These are phyloP conservation scores for Rhamnusium bicolor DNA, from an alignment of 2,888 invertebrate species.

Conservation along the genomic window DNA sequence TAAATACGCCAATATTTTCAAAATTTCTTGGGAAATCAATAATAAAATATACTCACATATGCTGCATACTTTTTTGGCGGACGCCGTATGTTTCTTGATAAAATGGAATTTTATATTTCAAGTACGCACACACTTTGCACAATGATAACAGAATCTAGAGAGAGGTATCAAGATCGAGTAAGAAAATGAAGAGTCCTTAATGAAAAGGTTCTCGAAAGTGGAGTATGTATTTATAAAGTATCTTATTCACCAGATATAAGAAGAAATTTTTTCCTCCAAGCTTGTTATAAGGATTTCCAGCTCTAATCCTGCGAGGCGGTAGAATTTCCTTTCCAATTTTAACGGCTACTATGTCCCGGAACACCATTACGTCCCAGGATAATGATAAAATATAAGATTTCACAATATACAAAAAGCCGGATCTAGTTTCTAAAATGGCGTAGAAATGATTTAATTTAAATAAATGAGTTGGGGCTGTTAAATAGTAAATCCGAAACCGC, in stretches of 20 bases:
- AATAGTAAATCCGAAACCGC: slow-evolving; percentile 22
- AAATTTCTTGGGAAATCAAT: too few species aligned
- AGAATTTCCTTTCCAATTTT: slow-evolving; percentile 7
- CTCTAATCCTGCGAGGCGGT: slow-evolving; percentile 5
- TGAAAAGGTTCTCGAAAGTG: neutral
- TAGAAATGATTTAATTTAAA: slow-evolving; percentile 23
- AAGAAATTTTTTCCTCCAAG: slow-evolving; percentile 7
- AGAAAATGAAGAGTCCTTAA: slow-evolving; percentile 3
- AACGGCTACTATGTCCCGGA: slow-evolving; percentile 2
- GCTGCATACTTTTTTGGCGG: too few species aligned
- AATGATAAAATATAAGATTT: slow-evolving; percentile 17
- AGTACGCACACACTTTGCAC: neutral
- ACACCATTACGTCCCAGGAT: slow-evolving; percentile 6
- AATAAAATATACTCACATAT: too few species aligned
- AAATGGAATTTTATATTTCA: neutral
- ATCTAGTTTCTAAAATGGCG: neutral
- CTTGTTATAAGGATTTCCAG: slow-evolving; percentile 12
- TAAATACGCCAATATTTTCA: too few species aligned
- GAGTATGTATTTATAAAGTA: slow-evolving; percentile 17
- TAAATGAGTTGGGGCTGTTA: slow-evolving; percentile 10
- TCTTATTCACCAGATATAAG: slow-evolving; percentile 11
- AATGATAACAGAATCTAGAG: neutral
- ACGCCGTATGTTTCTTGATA: neutral
- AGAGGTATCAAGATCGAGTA: neutral
- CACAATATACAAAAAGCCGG: neutral